Evolutionary conservation across 35 echinoderm and acorn worm species (phyloP).

Genomic region (Ophiothrix spiculata): DNA sequence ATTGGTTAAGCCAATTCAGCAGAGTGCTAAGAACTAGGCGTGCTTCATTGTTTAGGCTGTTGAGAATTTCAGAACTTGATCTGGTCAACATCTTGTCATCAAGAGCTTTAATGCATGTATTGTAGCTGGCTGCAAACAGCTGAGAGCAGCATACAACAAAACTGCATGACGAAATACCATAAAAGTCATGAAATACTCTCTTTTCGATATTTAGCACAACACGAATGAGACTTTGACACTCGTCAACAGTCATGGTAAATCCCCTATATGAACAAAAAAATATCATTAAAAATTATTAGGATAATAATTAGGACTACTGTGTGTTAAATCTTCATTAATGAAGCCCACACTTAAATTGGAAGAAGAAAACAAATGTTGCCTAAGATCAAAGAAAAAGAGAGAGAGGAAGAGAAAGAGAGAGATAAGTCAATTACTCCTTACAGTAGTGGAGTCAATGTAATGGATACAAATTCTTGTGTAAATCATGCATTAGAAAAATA

Average conservation of each 20-base stretch:
- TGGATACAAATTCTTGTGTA: no score
- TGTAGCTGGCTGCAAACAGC: neutral
- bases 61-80: neutral
- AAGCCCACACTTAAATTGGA: no score
- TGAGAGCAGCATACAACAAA: neutral
- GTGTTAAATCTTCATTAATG: no score
- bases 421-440: no score
- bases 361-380: no score
- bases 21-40: neutral
- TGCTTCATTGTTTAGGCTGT: neutral
- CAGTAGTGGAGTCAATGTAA: no score
- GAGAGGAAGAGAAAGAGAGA: no score
- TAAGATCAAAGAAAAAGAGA: no score
- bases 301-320: no score
- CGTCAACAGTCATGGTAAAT: neutral
- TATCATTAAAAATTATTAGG: no score
- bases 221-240: neutral
- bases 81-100: neutral
- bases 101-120: neutral
- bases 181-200: neutral
- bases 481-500: no score
- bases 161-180: neutral
- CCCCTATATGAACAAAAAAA: no score
- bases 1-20: neutral
- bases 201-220: neutral